Percentiles rank a stretch among this genome's conserved stretches.
Evolutionary conservation across 2,888 invertebrate species (phyloP).

Genomic region (Thumatha senex): DNA sequence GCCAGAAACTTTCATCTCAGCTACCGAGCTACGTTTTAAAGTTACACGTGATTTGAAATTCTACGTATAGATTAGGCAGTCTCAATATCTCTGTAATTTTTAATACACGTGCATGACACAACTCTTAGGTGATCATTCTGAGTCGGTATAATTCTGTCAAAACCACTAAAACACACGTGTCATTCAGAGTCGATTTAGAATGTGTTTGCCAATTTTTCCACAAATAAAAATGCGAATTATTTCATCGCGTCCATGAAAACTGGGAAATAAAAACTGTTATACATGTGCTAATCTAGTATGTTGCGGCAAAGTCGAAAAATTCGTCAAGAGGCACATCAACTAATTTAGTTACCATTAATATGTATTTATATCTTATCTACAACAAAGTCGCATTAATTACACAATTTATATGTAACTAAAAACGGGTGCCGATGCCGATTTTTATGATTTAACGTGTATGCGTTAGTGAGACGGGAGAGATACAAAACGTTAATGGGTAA

Average conservation of each 20-base stretch:
- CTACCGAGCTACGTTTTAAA: too few relatives aligned
- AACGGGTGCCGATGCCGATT: too few relatives aligned
- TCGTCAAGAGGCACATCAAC: not conserved
- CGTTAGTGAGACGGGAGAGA: too few relatives aligned
- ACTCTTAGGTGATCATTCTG: not conserved
- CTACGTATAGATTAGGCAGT: too few relatives aligned
- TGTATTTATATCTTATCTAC: too few relatives aligned
- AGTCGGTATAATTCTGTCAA: slow-evolving; percentile 10
- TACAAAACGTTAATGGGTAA: too few relatives aligned
- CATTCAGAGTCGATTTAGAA: not conserved
- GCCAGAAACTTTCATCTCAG: too few relatives aligned
- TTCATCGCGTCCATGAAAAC: slow-evolving; percentile 19
- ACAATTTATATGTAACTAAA: too few relatives aligned
- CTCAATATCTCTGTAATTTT: too few relatives aligned
- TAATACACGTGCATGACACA: not conserved
- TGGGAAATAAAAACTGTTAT: slow-evolving; percentile 22
- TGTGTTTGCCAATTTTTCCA: slow-evolving; percentile 10
- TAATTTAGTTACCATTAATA: not conserved
- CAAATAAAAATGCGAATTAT: slow-evolving; percentile 18
- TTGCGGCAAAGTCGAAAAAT: slow-evolving; percentile 17
- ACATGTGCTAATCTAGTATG: slow-evolving; percentile 5
- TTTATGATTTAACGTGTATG: too few relatives aligned
- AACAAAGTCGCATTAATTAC: too few relatives aligned
- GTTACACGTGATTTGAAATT: too few relatives aligned
- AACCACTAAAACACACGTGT: slow-evolving; percentile 6